Conservation (phyloP, 2,113 vertebrate genomes). For the Antigone vipio region DNA sequence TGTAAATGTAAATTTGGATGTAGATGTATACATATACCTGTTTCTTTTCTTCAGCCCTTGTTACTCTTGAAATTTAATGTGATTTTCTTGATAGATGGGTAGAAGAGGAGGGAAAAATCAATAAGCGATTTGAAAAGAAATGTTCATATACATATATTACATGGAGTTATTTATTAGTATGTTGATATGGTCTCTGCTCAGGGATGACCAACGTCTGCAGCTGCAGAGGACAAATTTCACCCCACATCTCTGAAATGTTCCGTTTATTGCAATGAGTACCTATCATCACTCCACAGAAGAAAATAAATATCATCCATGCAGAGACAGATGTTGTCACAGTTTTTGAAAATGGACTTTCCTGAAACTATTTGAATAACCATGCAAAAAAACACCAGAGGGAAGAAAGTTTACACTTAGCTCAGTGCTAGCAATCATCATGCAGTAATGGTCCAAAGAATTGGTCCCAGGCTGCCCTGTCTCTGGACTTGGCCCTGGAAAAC, state of each 20-base stretch:
- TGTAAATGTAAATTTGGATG: background rate
- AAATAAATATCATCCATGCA: background rate
- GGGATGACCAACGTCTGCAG: background rate
- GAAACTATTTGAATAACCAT: background rate
- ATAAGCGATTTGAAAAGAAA: background rate
- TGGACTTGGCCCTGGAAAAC: background rate
- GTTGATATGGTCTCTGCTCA: background rate
- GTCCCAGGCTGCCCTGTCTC: background rate
- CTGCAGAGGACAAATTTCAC: background rate
- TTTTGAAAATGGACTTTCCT: background rate
- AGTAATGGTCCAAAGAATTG: background rate
- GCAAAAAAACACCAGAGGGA: background rate
- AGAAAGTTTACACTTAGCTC: background rate
- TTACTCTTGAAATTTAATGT: background rate
- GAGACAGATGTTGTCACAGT: background rate
- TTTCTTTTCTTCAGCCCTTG: background rate
- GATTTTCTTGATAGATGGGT: background rate
- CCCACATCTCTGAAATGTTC: background rate
- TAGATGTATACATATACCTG: background rate
- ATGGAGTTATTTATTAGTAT: background rate
- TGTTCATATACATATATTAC: background rate
- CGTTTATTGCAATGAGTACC: background rate
- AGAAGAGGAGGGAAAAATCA: background rate
- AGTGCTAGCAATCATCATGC: background rate
- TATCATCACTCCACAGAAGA: background rate